Base-by-base conservation (phyloP, 2,888 invertebrate species). In the Napeogenes sylphis region DNA sequence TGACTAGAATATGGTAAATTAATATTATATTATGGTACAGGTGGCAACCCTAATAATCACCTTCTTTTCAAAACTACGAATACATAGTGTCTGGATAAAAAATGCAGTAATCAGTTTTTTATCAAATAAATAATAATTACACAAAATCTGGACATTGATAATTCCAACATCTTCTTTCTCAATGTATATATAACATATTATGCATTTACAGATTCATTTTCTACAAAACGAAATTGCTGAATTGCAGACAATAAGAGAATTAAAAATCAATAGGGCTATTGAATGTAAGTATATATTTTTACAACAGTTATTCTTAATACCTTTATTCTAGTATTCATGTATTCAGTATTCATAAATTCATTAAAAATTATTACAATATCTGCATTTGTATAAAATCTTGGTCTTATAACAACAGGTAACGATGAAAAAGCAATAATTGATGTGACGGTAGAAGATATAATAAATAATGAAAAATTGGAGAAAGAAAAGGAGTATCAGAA, bases 401-500 rank as follows among this genome's bases (percentile, higher is more conserved):
- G 55, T 30, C 55, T 1, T 61, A 47, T 46, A 35, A 47, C 47
- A 14, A 10, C 65, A 90, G 91, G 87, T 65, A 82, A 80, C 65
- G 90, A 92, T 68, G 84, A 87, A 8, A 85, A 89, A 72, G 81
- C 77, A 0, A 76, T 91, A 2, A 89, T 91, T 13, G 85, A 87
- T 69, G 92, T 92, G 0, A 93, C 94, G 81, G 89, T 97, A 8
- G 93, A 94, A 45, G 92, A 94, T 67, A 94, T 95, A 75, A 78
- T 95, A 14, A 94, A 94, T 62, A 92, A 92, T 55, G 95, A 96
- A 74, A 93, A 92, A 69, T 85, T 94, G 35, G 90, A 92, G 62
- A 85, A 95, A 57, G 93, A 94, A 47, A 79, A 92, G 45, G 94
- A 95, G 66, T 96, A 94, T 81, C 93, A 94, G 68, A 94, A 93